Evolutionary conservation across 1,140 invertebrate genomes (phyloP).

Genomic region (Dinoponera quadriceps): DNA sequence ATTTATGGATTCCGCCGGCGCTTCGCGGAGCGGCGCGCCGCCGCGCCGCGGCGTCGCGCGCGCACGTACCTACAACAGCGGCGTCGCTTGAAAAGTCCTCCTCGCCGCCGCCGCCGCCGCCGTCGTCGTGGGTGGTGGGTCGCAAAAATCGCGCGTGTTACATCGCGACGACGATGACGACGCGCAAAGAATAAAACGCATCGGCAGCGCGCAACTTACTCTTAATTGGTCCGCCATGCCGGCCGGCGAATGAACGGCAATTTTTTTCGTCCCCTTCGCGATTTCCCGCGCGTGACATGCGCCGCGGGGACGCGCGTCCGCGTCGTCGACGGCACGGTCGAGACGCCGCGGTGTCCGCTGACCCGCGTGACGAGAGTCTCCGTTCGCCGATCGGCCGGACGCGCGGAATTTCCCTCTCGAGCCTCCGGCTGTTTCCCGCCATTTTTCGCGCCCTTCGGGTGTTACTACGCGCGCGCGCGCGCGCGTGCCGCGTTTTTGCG

Average conservation of each 20-base stretch:
- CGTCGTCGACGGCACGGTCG: background rate
- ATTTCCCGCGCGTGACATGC: background rate
- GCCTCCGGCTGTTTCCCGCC: constrained; percentile 66
- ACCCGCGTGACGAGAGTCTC: background rate
- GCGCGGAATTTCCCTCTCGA: background rate
- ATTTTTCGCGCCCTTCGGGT: constrained; percentile 30
- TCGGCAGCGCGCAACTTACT: constrained; percentile 67
- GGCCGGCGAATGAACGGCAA: background rate
- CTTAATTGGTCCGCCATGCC: constrained; percentile 81
- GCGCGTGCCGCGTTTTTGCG: constrained; percentile 67
- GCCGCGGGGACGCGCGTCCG: background rate
- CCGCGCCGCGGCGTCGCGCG: background rate
- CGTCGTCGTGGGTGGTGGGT: background rate
- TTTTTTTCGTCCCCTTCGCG: background rate
- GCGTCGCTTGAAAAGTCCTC: background rate
- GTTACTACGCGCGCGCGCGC: constrained; percentile 59
- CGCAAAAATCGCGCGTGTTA: constrained; percentile 41
- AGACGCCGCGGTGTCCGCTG: background rate
- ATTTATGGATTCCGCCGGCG: constrained; percentile 75
- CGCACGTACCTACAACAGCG: background rate
- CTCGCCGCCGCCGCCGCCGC: background rate
- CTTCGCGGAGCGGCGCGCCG: constrained; percentile 55
- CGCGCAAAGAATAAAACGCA: constrained; percentile 76
- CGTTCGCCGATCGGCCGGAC: background rate
- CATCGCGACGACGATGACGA: constrained; percentile 21